Conservation (phyloP, 2,113 vertebrate species). For the Camelus dromedarius region DNA sequence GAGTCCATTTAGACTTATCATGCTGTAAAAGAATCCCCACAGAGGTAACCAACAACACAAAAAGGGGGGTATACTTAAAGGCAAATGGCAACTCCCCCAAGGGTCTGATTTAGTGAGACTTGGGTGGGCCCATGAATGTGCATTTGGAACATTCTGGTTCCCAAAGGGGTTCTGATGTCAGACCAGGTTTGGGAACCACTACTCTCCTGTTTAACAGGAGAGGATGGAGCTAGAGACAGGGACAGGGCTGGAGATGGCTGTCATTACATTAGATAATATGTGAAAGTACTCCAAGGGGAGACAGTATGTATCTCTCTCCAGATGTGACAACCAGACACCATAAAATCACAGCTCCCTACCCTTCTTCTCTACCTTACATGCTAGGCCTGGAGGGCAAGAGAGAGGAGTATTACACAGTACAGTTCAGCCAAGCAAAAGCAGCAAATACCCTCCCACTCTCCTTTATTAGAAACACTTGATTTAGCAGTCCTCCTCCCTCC, state of each 20-base stretch:
- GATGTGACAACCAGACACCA: neutral
- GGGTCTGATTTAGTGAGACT: neutral
- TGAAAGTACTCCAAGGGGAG: neutral
- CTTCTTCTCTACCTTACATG: neutral
- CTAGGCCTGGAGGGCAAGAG: neutral
- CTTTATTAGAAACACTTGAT: conserved; percentile 80
- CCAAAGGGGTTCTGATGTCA: neutral
- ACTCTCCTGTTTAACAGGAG: neutral
- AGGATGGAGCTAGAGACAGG: neutral
- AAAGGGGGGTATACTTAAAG: neutral
- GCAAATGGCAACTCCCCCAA: neutral
- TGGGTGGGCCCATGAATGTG: neutral
- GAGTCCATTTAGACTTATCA: neutral
- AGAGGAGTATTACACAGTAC: neutral
- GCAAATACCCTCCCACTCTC: conserved; percentile 73
- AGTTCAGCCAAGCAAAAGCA: conserved; percentile 61
- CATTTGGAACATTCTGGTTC: neutral
- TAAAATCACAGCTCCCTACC: neutral
- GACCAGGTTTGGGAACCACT: neutral
- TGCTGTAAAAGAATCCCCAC: neutral
- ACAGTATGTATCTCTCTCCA: neutral
- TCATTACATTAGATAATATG: neutral
- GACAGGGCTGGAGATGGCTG: too few species aligned
- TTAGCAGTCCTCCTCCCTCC: conserved; percentile 76
- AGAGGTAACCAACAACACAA: neutral